Percentiles rank a stretch among this genome's conserved stretches.
These are phyloP conservation scores for Oenanthe oenanthe DNA, from an alignment of 2,113 vertebrate genomes.

Conservation along the genomic window DNA sequence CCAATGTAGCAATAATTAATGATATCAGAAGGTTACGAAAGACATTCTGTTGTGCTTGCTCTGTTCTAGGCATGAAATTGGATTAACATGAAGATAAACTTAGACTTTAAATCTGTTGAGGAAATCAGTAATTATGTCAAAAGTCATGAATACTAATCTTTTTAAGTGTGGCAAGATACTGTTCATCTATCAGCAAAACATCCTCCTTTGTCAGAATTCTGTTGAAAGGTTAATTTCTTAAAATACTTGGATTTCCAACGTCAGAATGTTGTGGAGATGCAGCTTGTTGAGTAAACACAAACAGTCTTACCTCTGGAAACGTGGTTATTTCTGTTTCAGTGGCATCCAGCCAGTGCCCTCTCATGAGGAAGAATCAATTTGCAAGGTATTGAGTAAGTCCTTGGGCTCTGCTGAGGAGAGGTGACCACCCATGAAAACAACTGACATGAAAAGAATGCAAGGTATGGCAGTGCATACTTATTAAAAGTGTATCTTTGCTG, in stretches of 20 bases:
- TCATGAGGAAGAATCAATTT: constrained; percentile 56
- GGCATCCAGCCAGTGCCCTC: neutral
- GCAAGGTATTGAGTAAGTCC: neutral
- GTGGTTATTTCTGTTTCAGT: constrained; percentile 32
- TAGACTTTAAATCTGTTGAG: constrained; percentile 68
- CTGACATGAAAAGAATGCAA: neutral
- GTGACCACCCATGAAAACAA: constrained; percentile 28
- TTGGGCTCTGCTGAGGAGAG: neutral
- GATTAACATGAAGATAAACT: constrained; percentile 78
- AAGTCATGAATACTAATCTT: constrained; percentile 59
- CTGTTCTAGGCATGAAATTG: constrained; percentile 77
- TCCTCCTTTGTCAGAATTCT: constrained; percentile 10
- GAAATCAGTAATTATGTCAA: constrained; percentile 73
- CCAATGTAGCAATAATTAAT: constrained; percentile 83
- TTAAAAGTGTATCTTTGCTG: neutral
- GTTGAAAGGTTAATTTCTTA: neutral
- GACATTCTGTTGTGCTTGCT: constrained; percentile 72
- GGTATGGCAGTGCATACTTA: neutral
- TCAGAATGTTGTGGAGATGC: neutral
- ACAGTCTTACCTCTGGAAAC: neutral
- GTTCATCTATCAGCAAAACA: neutral
- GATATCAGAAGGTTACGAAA: constrained; percentile 77
- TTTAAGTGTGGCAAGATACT: constrained; percentile 18
- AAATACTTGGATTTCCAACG: neutral
- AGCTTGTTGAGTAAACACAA: neutral